These are phyloP conservation scores for Onychomys leucogaster DNA, from an alignment of 2,797 vertebrate species.

Conservation along the genomic window DNA sequence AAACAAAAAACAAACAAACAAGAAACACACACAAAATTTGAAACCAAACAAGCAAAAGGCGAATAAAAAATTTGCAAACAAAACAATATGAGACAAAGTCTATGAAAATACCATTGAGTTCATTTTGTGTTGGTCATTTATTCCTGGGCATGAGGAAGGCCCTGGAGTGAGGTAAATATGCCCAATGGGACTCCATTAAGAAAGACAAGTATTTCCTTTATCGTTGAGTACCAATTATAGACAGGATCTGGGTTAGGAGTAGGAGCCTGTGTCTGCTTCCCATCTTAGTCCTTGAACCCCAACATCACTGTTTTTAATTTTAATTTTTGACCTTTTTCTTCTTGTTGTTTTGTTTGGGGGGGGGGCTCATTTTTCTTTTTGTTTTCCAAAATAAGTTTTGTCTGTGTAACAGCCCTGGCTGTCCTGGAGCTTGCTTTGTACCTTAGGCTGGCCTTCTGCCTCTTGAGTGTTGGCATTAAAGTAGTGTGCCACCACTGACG, in stretches of 20 bases:
- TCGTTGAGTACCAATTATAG: background rate
- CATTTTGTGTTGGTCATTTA: background rate
- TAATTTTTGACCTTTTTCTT: background rate
- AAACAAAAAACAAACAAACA: background rate
- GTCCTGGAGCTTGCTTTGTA: background rate
- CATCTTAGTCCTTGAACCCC: background rate
- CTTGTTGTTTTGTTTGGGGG: background rate
- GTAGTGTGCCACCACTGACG: too few species aligned
- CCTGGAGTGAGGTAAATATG: background rate
- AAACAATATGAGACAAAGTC: background rate
- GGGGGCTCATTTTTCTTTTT: background rate
- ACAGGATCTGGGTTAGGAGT: background rate
- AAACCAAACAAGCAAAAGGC: background rate
- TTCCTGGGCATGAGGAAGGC: background rate
- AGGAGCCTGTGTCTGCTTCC: background rate
- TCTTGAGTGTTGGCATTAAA: background rate
- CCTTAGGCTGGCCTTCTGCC: background rate
- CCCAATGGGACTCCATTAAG: too few species aligned
- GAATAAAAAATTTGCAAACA: background rate
- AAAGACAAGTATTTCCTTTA: background rate
- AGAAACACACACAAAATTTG: background rate
- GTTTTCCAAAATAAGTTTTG: background rate
- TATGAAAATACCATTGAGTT: background rate
- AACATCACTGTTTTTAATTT: background rate
- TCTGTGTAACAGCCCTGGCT: background rate